A percentile compares a stretch with the other conserved stretches of the same genome.
These are phyloP conservation scores for Drosophila takahashii DNA, from an alignment of 1,140 invertebrate genomes.

Conservation along the genomic window DNA sequence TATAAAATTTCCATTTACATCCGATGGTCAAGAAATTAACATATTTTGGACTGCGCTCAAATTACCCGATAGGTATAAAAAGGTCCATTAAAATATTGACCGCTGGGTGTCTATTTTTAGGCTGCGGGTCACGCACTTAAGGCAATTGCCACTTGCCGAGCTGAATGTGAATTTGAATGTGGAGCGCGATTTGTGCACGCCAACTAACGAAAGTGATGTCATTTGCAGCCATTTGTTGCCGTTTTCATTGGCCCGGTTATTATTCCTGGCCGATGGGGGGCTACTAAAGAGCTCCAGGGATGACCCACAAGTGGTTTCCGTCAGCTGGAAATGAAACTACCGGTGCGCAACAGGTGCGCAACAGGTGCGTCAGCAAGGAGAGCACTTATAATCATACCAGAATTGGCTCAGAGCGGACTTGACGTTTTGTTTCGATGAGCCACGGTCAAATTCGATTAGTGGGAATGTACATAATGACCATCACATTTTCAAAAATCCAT, in stretches of 20 bases:
- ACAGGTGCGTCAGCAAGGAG: slow-evolving; percentile 30
- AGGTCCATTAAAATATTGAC: slow-evolving; percentile 7
- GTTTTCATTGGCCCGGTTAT: slow-evolving; percentile 36
- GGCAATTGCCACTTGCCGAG: slow-evolving; percentile 42
- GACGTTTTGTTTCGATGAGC: neutral
- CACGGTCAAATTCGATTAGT: neutral
- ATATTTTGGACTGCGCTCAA: neutral
- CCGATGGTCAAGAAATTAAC: neutral
- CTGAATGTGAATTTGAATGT: slow-evolving; percentile 41
- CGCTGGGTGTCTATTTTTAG: slow-evolving; percentile 26
- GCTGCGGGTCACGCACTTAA: slow-evolving; percentile 41
- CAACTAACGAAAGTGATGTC: slow-evolving; percentile 57
- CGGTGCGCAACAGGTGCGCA: slow-evolving; percentile 29
- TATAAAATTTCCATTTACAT: neutral
- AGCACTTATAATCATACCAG: neutral
- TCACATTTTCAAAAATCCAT: neutral
- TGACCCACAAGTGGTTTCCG: slow-evolving; percentile 45
- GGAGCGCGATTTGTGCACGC: slow-evolving; percentile 54
- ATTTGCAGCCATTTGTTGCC: slow-evolving; percentile 40
- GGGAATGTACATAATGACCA: neutral
- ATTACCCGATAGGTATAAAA: slow-evolving; percentile 11
- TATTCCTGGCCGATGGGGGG: slow-evolving; percentile 5
- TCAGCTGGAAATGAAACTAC: slow-evolving; percentile 27
- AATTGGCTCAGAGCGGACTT: slow-evolving; percentile 6
- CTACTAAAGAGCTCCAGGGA: slow-evolving; percentile 6